Evolutionary conservation across 2,113 vertebrate genomes (phyloP), one percentile per base, ranked within the genome.

Genomic region (Pogona vitticeps): DNA sequence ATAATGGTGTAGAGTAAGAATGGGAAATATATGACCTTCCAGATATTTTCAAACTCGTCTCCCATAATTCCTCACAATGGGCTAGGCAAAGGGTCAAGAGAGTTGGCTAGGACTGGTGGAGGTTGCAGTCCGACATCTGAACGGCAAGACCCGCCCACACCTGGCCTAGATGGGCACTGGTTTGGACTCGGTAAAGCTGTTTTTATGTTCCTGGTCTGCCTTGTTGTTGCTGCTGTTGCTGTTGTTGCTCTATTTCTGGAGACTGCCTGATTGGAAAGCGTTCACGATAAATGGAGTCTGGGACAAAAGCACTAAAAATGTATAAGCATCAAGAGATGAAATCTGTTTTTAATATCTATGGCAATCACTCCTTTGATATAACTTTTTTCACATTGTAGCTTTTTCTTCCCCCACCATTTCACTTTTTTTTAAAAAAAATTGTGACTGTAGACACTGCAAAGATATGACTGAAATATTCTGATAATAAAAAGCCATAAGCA

Each of bases 311-410:
- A 46, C 31, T 61, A 83, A 36, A 93, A 93, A 93, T 80, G 4
- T 83, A 84, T 88, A 92, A 94, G 92, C 73, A 84, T 1, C 0
- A 0, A 9, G 80, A 83, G 86, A 89, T 83, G 78, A 95, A 90
- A 91, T 72, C 58, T 20, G 56, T 71, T 90, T 90, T 86, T 73
- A 73, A 38, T 28, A 33, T 82, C 52, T 42, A 15, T 72, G 26
- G 7, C 46, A 90, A 72, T 58, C 86, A 78, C 33, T 73, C 85
- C 77, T 95, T 87, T 78, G 80, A 84, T 87, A 78, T 70, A 58
- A 61, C 13, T 84, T 83, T n/a, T 52, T 88, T 78, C 15, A 70
- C 56, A 68, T 20, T 65, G 75, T 94, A 94, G 82, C 8, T 5
- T 56, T 1, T 4, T 73, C 38, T 20, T 31, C 14, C n/a, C 4